Evolutionary conservation across 2,113 vertebrate species (phyloP).

Genomic region (Larimichthys polyactis): DNA sequence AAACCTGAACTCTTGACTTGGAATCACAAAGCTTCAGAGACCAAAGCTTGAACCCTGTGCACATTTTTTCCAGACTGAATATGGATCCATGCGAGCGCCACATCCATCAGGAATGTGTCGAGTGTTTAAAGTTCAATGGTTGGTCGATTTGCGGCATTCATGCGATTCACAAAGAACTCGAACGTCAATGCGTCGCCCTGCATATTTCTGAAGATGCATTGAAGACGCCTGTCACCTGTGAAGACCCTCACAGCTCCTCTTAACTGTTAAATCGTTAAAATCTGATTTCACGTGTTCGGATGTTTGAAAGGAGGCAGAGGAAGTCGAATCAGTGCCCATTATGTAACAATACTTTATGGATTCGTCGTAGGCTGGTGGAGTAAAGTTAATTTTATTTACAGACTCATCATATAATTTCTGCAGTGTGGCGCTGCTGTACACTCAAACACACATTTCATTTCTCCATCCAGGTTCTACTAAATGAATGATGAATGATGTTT

Average conservation of each 20-base stretch:
- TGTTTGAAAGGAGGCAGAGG: not conserved
- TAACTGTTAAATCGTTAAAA: not conserved
- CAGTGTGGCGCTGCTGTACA: not conserved
- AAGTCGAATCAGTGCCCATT: accelerated
- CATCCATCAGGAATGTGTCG: constrained; percentile 10
- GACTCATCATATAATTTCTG: too few species aligned
- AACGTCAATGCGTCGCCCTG: not conserved
- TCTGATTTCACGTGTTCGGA: not conserved
- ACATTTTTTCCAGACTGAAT: not conserved
- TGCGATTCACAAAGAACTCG: not conserved
- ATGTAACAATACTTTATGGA: not conserved
- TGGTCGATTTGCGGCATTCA: not conserved
- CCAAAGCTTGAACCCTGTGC: not conserved
- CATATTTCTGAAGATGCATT: not conserved
- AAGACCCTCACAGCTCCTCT: not conserved
- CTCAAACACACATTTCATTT: not conserved
- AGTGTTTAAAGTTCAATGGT: not conserved
- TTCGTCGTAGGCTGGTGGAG: not conserved
- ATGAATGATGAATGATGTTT: not conserved
- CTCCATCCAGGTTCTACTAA: not conserved
- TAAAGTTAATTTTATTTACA: not conserved
- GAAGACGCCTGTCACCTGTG: not conserved
- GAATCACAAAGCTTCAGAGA: not conserved
- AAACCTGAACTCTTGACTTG: constrained; percentile 13
- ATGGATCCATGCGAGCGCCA: not conserved